phyloP scores from a whole-genome alignment of 92 coral and sea anemone genomes.

The Heliopora coerulea region DNA sequence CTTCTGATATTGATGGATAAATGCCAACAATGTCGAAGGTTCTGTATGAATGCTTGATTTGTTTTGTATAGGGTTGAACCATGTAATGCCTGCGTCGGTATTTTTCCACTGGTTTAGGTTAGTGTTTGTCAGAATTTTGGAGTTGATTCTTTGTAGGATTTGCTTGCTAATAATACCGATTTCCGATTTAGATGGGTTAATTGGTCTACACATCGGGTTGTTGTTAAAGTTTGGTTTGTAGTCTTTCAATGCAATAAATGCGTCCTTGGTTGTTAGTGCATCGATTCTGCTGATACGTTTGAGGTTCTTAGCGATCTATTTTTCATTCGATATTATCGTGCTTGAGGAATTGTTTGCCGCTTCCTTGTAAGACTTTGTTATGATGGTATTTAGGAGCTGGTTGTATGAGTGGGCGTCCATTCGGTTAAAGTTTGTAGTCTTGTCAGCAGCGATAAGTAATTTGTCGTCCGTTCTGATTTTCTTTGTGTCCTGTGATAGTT shows the following conservation, averaged over 20 bases:
- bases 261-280: too few relatives aligned
- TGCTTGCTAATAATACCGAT: too few relatives aligned
- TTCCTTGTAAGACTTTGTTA: conserved; percentile 7
- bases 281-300: too few relatives aligned
- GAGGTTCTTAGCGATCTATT: too few relatives aligned
- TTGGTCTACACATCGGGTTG: too few relatives aligned
- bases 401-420: neutral
- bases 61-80: conserved; percentile 24
- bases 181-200: too few relatives aligned
- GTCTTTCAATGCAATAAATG: too few relatives aligned
- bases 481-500: conserved; percentile 10
- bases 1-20: conserved; percentile 30
- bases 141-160: conserved; percentile 28
- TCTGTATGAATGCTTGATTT: conserved; percentile 19
- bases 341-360: neutral
- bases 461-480: conserved; percentile 11
- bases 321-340: too few relatives aligned
- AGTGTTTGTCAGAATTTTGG: conserved; percentile 23
- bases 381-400: neutral
- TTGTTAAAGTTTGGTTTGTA: too few relatives aligned
- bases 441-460: neutral
- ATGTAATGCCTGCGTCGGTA: conserved; percentile 15
- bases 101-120: conserved; percentile 35
- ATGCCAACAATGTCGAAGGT: conserved; percentile 27
- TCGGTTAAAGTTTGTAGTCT: conserved; percentile 18